These are phyloP conservation scores for Sympetrum striolatum DNA, from an alignment of 2,888 invertebrate genomes.

Conservation along the genomic window DNA sequence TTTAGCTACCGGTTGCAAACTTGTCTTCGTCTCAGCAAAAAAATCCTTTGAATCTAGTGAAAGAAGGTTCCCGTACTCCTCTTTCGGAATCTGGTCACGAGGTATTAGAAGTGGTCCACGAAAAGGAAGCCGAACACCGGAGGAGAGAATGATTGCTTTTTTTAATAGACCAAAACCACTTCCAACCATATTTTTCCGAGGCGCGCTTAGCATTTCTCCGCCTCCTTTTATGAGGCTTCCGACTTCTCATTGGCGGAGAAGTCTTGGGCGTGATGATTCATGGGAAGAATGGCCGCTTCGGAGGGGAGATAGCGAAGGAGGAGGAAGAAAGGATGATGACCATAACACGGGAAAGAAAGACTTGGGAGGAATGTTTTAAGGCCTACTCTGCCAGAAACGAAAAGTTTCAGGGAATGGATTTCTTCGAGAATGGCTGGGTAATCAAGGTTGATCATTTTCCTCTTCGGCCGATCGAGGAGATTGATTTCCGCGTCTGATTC, in stretches of 20 bases:
- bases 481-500: too few relatives aligned
- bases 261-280: not conserved
- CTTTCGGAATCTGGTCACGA: not conserved
- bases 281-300: not conserved
- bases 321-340: not conserved
- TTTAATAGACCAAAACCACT: not conserved
- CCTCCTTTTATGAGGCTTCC: not conserved
- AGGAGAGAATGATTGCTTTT: not conserved
- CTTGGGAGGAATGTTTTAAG: too few relatives aligned
- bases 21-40: too few relatives aligned
- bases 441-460: too few relatives aligned
- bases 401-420: too few relatives aligned
- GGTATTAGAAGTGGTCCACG: not conserved
- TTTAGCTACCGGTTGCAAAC: too few relatives aligned
- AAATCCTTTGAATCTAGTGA: too few relatives aligned
- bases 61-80: not conserved
- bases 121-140: not conserved
- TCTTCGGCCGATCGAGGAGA: too few relatives aligned
- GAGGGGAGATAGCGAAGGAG: not conserved
- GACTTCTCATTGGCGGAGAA: not conserved
- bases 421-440: too few relatives aligned
- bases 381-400: too few relatives aligned
- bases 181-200: not conserved
- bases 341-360: too few relatives aligned
- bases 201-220: not conserved